phyloP scores from a whole-genome alignment of 2,888 invertebrate genomes.

The Catocala fraxini region DNA sequence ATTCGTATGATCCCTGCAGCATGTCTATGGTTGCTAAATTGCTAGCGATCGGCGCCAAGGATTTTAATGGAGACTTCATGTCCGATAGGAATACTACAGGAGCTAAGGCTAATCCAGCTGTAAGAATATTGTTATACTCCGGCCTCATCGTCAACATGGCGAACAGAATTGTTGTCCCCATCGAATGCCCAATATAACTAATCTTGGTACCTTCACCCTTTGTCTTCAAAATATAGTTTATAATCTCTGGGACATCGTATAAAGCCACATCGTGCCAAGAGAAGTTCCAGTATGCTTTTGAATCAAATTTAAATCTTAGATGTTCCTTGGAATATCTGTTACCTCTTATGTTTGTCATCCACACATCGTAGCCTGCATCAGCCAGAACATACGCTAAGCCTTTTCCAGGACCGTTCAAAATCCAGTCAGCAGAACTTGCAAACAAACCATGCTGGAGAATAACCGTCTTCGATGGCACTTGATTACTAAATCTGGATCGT shows the following conservation, averaged over 20 bases:
- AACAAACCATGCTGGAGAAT: constrained; percentile 94
- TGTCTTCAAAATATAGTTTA: constrained; percentile 88
- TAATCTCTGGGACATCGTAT: constrained; percentile 94
- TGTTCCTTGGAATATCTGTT: constrained; percentile 92
- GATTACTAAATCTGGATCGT: constrained; percentile 68
- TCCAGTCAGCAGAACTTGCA: constrained; percentile 93
- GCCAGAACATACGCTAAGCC: constrained; percentile 90
- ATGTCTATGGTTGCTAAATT: constrained; percentile 88
- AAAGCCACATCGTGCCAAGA: constrained; percentile 97
- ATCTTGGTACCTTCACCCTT: constrained; percentile 71
- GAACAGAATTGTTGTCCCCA: constrained; percentile 94
- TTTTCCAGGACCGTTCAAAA: constrained; percentile 90
- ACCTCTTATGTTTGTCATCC: constrained; percentile 95
- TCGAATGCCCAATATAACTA: constrained; percentile 96
- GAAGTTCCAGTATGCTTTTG: constrained; percentile 90
- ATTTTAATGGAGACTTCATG: constrained; percentile 89
- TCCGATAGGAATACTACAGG: constrained; percentile 90
- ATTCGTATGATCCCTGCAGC: constrained; percentile 90
- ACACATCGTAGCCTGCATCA: constrained; percentile 92
- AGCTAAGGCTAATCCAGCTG: constrained; percentile 90
- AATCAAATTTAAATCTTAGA: constrained; percentile 81
- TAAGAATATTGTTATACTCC: constrained; percentile 89
- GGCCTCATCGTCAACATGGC: constrained; percentile 90
- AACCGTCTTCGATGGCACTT: constrained; percentile 73
- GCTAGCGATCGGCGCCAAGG: constrained; percentile 89